Conservation (phyloP, 2,113 vertebrate genomes). For the Hirundichthys speculiger region DNA sequence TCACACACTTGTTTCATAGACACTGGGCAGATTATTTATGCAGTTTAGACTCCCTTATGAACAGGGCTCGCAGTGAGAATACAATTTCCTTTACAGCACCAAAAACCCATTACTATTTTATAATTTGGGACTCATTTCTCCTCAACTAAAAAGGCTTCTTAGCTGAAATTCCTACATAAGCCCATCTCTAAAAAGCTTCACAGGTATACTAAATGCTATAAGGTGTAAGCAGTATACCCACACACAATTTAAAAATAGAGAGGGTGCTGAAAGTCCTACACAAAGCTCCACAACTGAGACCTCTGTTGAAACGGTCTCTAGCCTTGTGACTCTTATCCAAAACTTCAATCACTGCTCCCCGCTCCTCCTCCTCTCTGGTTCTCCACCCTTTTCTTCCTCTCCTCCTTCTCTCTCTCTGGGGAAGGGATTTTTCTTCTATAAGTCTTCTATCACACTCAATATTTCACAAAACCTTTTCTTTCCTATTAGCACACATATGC, state of each 20-base stretch:
- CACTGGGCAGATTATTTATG: background rate
- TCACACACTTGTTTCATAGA: background rate
- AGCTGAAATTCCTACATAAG: slow-evolving; percentile 20
- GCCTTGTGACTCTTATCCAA: slow-evolving; percentile 67
- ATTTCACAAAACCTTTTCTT: slow-evolving; percentile 57
- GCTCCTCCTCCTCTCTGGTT: slow-evolving; percentile 52
- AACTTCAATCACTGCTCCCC: slow-evolving; percentile 62
- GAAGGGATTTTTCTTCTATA: slow-evolving; percentile 65
- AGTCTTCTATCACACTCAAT: slow-evolving; percentile 70
- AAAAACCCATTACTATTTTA: slow-evolving; percentile 19
- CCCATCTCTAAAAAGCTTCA: slow-evolving; percentile 36
- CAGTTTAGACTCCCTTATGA: slow-evolving; percentile 1
- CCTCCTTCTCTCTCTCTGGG: slow-evolving; percentile 43
- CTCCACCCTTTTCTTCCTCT: slow-evolving; percentile 37
- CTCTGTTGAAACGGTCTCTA: slow-evolving; percentile 60
- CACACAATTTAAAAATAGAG: slow-evolving; percentile 73
- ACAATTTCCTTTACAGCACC: slow-evolving; percentile 11
- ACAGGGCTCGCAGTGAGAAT: background rate
- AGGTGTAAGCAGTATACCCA: slow-evolving; percentile 69
- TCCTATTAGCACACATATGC: slow-evolving; percentile 16
- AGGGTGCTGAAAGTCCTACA: slow-evolving; percentile 65
- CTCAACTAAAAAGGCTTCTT: slow-evolving; percentile 9
- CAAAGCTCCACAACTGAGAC: slow-evolving; percentile 56
- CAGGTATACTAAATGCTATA: slow-evolving; percentile 59
- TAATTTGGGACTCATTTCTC: slow-evolving; percentile 1